Evolutionary conservation across 37 sponge, comb jelly and placozoan genomes (phyloP), one percentile per base, ranked within the genome.

Genomic region (Hormiphora californensis): DNA sequence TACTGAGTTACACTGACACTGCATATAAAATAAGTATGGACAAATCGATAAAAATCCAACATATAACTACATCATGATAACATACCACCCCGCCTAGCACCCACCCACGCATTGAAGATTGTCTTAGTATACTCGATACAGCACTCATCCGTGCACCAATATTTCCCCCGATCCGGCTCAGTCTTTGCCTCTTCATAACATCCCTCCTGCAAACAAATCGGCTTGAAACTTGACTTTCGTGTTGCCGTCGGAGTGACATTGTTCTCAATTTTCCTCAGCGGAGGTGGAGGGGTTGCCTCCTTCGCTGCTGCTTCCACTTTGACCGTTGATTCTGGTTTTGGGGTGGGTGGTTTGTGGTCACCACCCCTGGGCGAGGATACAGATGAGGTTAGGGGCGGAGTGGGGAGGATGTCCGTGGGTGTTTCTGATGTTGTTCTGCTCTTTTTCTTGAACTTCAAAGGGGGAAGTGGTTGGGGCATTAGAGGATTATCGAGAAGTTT

Each of bases 61-160:
- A n/a, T n/a, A n/a, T n/a, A n/a, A n/a, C n/a, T n/a, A n/a, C n/a
- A n/a, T 73, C 81, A 73, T 27, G 40, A 43, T 41, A 73, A 43
- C 81, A 73, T 73, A 19, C 43, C 43, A 4, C 46, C 81, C 12
- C 81, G 35, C 9, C 81, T 21, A 5, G 81, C 81, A 0, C 81
- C 81, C 7, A 73, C 32, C 81, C 81, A 73, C 12, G 81, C 81
- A 73, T 73, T 73, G 38, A 73, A 73, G 25, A 73, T 73, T 27
- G 43, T 46, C 38, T 73, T 73, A 39, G 81, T 32, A 30, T 73
- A 73, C 23, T 32, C 17, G 17, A 73, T 73, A 17, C 81, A 73
- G 25, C 81, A 73, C 44, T 73, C 43, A 28, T 73, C 35, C 21
- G 46, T 73, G 25, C 81, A 73, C 81, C 81, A 73, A 40, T 73